Evolutionary conservation across 2,888 invertebrate genomes (phyloP), one percentile per base, ranked within the genome.

Genomic region (Calliopum simillimum): DNA sequence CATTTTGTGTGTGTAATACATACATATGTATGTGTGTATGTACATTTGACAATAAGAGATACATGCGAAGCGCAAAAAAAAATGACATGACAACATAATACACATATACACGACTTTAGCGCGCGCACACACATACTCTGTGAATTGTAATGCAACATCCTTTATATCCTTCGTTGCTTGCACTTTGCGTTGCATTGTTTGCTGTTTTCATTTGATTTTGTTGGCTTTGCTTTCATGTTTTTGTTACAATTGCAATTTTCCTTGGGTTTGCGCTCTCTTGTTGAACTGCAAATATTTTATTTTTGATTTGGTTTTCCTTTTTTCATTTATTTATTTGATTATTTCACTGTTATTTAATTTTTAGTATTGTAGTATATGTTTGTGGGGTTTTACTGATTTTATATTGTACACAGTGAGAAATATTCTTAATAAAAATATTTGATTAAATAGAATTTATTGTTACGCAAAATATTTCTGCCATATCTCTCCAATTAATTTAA

Each of bases 281-380:
- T 55, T 49, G 8, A 11, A 13, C 49, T 25, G 25, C 58, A 33
- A 33, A 33, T 25, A n/a, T 49, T 21, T 49, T 25, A 51, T 49
- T 47, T 47, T 47, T 25, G 21, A 49, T 49, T 51, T 64, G 14
- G 6, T 51, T 51, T 51, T 49, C 23, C 5, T 63, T 61, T 14
- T 41, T 33, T 59, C 70, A 61, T 41, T n/a, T n/a, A n/a, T n/a
- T n/a, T n/a, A n/a, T n/a, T n/a, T 33, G 8, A 1, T 33, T 4
- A 33, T 33, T 33, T 33, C 8, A 4, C 4, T 33, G 4, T 33
- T 2, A 33, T 6, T 33, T 33, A 33, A 33, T 33, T 33, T 33
- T 33, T 33, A 3, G 4, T 33, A 33, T 33, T 33, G 33, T 3
- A 33, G 33, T 33, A 33, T 33, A 4, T 33, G 2, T 33, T 2